Evolutionary conservation across 2,797 vertebrate genomes (phyloP).

Genomic region (Fistularia tabacaria): DNA sequence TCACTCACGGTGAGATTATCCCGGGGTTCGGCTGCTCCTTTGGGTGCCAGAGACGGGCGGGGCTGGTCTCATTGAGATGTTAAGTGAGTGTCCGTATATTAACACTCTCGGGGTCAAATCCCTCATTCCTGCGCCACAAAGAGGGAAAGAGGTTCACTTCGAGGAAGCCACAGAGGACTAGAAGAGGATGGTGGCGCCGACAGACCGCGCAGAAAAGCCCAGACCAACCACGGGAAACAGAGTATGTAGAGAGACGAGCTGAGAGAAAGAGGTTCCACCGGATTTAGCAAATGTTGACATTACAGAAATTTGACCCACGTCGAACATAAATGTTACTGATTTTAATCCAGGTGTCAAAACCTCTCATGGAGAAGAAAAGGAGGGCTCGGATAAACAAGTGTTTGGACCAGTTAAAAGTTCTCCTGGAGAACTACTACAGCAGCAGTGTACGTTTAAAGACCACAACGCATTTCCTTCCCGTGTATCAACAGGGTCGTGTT

Average conservation of each 20-base stretch:
- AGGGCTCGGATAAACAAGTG: conserved; percentile 86
- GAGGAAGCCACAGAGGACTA: conserved; percentile 18
- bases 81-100: conserved; percentile 81
- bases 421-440: conserved; percentile 83
- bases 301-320: too few relatives aligned
- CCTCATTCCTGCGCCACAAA: conserved; percentile 29
- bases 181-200: conserved; percentile 68
- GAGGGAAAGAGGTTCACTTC: conserved; percentile 21
- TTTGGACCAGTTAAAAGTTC: conserved; percentile 80
- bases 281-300: not conserved
- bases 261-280: not conserved
- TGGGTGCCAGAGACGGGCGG: conserved; percentile 52
- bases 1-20: too few relatives aligned
- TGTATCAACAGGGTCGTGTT: too few relatives aligned
- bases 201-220: conserved; percentile 55
- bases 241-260: conserved; percentile 42
- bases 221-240: conserved; percentile 61
- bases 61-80: conserved; percentile 80
- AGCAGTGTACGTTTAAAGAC: conserved; percentile 73
- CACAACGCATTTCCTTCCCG: too few relatives aligned
- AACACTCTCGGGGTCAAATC: conserved; percentile 52
- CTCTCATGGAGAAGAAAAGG: conserved; percentile 89
- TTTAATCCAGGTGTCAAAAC: conserved; percentile 80
- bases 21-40: conserved; percentile 31
- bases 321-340: not conserved